phyloP scores from a whole-genome alignment of 2,113 vertebrate species.

The Brienomyrus longianalis region DNA sequence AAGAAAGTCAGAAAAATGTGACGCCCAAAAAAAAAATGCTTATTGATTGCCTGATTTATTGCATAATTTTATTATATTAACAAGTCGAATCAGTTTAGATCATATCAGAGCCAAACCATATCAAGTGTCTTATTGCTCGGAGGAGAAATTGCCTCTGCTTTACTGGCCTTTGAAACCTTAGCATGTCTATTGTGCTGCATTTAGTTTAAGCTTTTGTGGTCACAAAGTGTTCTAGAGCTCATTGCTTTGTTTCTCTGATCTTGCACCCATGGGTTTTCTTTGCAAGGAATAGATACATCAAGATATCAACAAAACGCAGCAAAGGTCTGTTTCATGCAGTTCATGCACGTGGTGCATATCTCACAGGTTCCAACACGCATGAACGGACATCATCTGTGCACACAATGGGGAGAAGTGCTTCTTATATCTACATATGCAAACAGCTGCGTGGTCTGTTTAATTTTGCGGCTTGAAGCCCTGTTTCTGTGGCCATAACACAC shows the following conservation, averaged over 20 bases:
- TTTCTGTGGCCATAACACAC: not conserved
- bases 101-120: not conserved
- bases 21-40: not conserved
- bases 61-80: not conserved
- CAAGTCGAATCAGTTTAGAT: not conserved
- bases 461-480: not conserved
- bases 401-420: not conserved
- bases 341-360: not conserved
- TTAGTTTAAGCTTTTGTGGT: not conserved
- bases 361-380: not conserved
- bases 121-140: not conserved
- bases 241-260: not conserved
- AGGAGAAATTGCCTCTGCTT: not conserved
- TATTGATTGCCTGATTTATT: not conserved
- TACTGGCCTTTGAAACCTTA: not conserved
- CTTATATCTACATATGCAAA: not conserved
- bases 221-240: not conserved
- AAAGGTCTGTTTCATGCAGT: not conserved
- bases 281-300: not conserved
- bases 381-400: not conserved
- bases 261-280: not conserved
- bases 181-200: not conserved
- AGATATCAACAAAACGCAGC: not conserved
- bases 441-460: not conserved
- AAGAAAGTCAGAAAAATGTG: not conserved